These are phyloP conservation scores for Anabas testudineus DNA, from an alignment of 2,797 vertebrate species.

Conservation along the genomic window DNA sequence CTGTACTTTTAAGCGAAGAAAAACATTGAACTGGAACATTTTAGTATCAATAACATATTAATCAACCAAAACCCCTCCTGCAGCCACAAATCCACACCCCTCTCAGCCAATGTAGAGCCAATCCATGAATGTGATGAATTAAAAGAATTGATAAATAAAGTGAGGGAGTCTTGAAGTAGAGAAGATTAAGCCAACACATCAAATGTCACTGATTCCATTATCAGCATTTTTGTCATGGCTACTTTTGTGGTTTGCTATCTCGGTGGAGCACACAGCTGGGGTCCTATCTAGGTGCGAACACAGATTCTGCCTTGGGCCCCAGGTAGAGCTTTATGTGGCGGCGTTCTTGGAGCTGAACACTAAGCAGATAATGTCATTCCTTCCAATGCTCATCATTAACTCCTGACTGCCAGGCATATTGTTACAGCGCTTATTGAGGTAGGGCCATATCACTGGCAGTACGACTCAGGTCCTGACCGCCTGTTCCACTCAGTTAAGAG, in stretches of 20 bases:
- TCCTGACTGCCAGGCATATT: constrained; percentile 73
- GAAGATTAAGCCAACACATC: constrained; percentile 75
- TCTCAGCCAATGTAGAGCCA: constrained; percentile 56
- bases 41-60: constrained; percentile 55
- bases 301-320: constrained; percentile 89
- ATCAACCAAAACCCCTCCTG: constrained; percentile 45
- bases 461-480: constrained; percentile 65
- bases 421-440: constrained; percentile 57
- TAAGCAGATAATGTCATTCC: constrained; percentile 85
- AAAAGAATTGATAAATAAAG: constrained; percentile 71
- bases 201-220: constrained; percentile 77
- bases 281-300: constrained; percentile 86
- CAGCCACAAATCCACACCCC: constrained; percentile 42
- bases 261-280: constrained; percentile 88
- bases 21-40: constrained; percentile 40
- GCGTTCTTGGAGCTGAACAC: constrained; percentile 83
- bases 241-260: constrained; percentile 80
- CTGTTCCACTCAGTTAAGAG: constrained; percentile 74
- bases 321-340: constrained; percentile 84
- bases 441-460: constrained; percentile 55
- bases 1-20: background rate
- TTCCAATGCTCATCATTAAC: constrained; percentile 84
- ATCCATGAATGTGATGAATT: constrained; percentile 60
- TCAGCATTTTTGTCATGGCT: constrained; percentile 75
- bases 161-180: constrained; percentile 54